Base-by-base conservation (phyloP, 2,888 invertebrate species). In the Cyaniris semiargus region DNA sequence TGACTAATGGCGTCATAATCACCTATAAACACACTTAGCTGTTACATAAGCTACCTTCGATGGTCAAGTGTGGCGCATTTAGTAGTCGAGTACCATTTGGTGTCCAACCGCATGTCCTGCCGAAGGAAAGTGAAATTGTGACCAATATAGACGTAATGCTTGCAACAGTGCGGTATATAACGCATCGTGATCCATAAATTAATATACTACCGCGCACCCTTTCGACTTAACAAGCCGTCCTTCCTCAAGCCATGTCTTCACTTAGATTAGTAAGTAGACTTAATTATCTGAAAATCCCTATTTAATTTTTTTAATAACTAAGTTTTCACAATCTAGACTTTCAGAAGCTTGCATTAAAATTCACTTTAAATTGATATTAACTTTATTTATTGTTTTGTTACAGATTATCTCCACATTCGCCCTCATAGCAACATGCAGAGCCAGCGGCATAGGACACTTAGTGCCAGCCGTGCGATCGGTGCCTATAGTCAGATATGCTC, bases 141-240 rank as follows among this genome's bases (percentile, higher is more conserved):
- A 88, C 88, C 81, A 84, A 89, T 86, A 88, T 86, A 89, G 86
- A 87, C 88, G 90, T 88, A 88, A 90, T 87, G 87, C 90, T 92
- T 93, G 93, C 93, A 93, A 92, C 92, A 93, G 88, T 91, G 86
- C 91, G 92, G 91, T 94, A 94, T 94, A 94, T 92, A 94, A 92
- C 85, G 86, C 87, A 88, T 83, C 85, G 88, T 91, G 87, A 87
- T 86, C 89, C 84, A 89, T 88, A 83, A 83, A 86, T 88, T 86
- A 85, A 85, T 84, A 91, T 92, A 93, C 87, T 89, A 85, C 86
- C 84, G 83, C 85, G 84, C 88, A 87, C 87, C 86, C 83, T 85
- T 85, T 87, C 87, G 89, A 87, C 88, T 89, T 83, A 88, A 87
- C 89, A 87, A 89, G 90, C 91, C 89, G 88, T 85, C 83, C 81